Conservation (phyloP, 2,888 invertebrate species). For the Yponomeuta cagnagella region DNA sequence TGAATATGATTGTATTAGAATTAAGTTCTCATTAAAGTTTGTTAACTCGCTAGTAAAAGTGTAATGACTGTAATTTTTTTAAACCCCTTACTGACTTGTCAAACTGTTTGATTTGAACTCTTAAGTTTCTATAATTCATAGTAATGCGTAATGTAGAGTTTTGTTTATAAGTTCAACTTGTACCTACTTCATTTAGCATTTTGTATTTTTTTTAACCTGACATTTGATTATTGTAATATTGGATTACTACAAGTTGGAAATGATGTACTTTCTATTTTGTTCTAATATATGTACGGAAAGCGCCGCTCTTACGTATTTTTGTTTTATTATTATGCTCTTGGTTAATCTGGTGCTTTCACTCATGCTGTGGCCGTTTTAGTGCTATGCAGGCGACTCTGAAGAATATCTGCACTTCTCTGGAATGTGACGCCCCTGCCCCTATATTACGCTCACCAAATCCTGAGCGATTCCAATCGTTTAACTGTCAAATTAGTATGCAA, state of each 20-base stretch:
- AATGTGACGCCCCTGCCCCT: too few relatives aligned
- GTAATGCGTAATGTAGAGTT: conserved; percentile 15
- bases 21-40: conserved; percentile 57
- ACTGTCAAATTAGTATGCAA: too few relatives aligned
- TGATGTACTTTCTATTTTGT: conserved; percentile 72
- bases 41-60: conserved; percentile 13
- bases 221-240: conserved; percentile 52
- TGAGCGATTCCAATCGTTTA: too few relatives aligned
- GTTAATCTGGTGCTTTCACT: too few relatives aligned
- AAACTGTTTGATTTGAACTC: background rate
- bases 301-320: conserved; percentile 35
- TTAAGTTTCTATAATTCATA: background rate
- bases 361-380: too few relatives aligned
- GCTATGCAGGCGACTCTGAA: too few relatives aligned
- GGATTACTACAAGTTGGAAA: conserved; percentile 65
- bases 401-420: too few relatives aligned
- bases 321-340: conserved; percentile 20
- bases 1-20: conserved; percentile 65
- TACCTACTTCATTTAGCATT: conserved; percentile 52
- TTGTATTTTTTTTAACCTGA: conserved; percentile 42
- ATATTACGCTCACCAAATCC: too few relatives aligned
- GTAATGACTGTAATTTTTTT: background rate
- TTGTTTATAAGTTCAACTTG: conserved; percentile 44
- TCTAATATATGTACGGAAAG: conserved; percentile 64
- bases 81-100: background rate